Evolutionary conservation across 2,888 invertebrate species (phyloP).

Genomic region (Stramonita haemastoma): DNA sequence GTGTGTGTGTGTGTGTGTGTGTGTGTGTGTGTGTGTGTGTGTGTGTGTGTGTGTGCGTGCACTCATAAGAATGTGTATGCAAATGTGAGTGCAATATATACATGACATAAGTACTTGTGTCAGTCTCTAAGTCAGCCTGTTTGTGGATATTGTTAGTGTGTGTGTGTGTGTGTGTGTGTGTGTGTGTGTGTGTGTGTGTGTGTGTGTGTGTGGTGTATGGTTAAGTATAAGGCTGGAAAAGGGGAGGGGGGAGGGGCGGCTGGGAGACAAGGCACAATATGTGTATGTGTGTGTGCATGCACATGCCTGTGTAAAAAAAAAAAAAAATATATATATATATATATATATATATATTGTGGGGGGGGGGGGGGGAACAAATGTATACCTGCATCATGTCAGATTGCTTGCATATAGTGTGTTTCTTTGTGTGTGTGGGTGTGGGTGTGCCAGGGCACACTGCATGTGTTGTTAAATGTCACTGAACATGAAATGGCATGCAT

Average conservation of each 20-base stretch:
- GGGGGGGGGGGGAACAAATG: no score
- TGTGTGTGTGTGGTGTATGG: background rate
- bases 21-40: background rate
- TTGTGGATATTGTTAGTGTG: background rate
- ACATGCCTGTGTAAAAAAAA: no score
- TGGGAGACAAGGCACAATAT: background rate
- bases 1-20: constrained; percentile 5
- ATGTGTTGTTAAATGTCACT: background rate
- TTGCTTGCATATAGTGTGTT: background rate
- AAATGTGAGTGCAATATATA: background rate
- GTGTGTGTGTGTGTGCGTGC: background rate
- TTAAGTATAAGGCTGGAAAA: background rate
- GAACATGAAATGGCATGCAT: no score
- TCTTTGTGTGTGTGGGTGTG: background rate
- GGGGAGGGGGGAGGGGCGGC: no score
- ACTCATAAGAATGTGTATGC: background rate
- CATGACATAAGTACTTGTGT: no score
- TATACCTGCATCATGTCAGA: no score
- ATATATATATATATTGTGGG: no score
- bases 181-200: background rate
- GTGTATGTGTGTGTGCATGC: background rate
- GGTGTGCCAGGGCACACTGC: background rate
- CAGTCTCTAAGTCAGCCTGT: no score
- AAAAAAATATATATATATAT: no score
- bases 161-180: background rate